Conservation (phyloP, 2,797 vertebrate species). For the Semotilus atromaculatus region DNA sequence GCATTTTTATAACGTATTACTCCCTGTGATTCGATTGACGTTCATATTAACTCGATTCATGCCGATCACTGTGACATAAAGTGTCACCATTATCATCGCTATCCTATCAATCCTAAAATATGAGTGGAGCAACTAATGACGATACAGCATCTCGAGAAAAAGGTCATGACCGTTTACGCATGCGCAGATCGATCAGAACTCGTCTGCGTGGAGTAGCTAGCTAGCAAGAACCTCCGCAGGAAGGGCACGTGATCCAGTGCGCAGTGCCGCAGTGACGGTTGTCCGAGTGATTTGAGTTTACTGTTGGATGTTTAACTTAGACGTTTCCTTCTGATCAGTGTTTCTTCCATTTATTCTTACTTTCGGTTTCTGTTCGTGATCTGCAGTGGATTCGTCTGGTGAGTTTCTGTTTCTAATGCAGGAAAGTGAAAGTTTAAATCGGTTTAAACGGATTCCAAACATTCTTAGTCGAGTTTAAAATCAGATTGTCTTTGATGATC, state of each 20-base stretch:
- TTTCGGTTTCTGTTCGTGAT: neutral
- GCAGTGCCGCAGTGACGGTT: slow-evolving; percentile 7
- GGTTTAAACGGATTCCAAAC: neutral
- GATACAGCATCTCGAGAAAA: neutral
- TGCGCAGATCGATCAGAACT: neutral
- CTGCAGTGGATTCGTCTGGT: neutral
- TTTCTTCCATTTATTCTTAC: neutral
- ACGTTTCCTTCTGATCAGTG: neutral
- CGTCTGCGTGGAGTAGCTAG: neutral
- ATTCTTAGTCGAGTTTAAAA: neutral
- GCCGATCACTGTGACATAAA: neutral
- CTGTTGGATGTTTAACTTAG: neutral
- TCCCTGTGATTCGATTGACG: neutral
- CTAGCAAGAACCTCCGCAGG: too few species aligned
- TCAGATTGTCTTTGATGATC: neutral
- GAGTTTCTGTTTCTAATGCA: neutral
- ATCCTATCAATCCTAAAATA: neutral
- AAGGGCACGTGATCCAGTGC: neutral
- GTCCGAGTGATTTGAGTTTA: neutral
- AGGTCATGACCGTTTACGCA: neutral
- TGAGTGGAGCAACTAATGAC: neutral
- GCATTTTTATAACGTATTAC: neutral
- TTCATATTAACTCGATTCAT: neutral
- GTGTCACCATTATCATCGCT: too few species aligned
- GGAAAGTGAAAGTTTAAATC: neutral